Evolutionary conservation across 2,888 invertebrate genomes (phyloP).

Genomic region (Volucella inflata): DNA sequence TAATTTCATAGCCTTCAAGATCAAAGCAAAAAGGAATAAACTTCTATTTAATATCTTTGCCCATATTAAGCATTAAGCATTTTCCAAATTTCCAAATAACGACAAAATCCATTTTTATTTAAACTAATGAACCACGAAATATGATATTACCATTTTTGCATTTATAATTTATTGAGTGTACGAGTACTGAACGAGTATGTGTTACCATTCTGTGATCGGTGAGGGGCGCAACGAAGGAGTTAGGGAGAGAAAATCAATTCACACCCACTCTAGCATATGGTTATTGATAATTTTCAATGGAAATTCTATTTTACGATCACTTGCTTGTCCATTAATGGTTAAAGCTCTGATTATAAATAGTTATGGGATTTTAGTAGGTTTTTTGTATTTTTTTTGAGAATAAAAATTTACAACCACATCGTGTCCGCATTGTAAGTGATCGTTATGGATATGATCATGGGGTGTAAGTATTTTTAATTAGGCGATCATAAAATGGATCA

Average conservation of each 20-base stretch:
- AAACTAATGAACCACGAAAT: conserved; percentile 55
- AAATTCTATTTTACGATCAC: conserved; percentile 5
- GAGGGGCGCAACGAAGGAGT: not conserved
- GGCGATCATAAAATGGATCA: conserved; percentile 16
- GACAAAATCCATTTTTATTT: not conserved
- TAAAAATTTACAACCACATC: not conserved
- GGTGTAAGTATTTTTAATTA: conserved; percentile 12
- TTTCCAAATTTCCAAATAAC: conserved; percentile 42
- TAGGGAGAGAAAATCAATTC: conserved; percentile 23
- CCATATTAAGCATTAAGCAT: conserved; percentile 35
- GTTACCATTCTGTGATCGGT: too few species aligned
- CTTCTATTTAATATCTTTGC: conserved; percentile 5
- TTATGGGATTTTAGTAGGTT: not conserved
- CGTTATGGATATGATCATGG: not conserved
- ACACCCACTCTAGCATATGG: conserved; percentile 23
- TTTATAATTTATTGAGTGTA: conserved; percentile 46
- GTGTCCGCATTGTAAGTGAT: not conserved
- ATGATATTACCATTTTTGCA: conserved; percentile 40
- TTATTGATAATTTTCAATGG: conserved; percentile 12
- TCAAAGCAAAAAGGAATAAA: conserved; percentile 13
- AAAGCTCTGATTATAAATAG: not conserved
- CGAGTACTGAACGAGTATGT: too few species aligned
- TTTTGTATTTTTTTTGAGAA: not conserved
- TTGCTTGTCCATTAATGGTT: conserved; percentile 4
- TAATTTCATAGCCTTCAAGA: conserved; percentile 41